phyloP scores from a whole-genome alignment of 2,113 vertebrate species.

The Syrrhaptes paradoxus region DNA sequence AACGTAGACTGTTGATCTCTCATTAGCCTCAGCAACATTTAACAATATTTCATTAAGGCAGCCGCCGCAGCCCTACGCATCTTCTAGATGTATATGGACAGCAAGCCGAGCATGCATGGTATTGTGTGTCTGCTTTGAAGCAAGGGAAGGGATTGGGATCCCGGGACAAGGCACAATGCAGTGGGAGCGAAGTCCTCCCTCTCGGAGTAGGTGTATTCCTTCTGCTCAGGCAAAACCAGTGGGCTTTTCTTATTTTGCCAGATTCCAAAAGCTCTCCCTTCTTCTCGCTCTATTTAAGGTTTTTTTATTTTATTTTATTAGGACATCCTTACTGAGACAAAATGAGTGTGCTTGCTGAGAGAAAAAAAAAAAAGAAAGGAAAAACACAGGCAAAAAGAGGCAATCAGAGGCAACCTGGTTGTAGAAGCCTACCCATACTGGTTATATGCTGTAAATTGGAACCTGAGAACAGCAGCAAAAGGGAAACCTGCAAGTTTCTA shows the following conservation, averaged over 20 bases:
- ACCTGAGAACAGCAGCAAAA: constrained; percentile 52
- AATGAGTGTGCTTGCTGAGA: constrained; percentile 35
- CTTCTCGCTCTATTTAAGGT: background rate
- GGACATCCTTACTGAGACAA: constrained; percentile 38
- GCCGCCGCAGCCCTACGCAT: constrained; percentile 44
- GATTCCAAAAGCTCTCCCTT: constrained; percentile 1
- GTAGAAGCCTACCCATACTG: constrained; percentile 51
- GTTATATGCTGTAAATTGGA: constrained; percentile 59
- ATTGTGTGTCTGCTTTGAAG: constrained; percentile 37
- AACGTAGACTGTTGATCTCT: constrained; percentile 49
- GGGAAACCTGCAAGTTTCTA: constrained; percentile 52
- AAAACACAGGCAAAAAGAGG: constrained; percentile 20
- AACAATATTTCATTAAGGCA: constrained; percentile 43
- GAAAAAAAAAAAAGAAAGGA: background rate
- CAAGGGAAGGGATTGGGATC: background rate
- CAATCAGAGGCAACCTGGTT: constrained; percentile 32
- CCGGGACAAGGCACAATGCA: background rate
- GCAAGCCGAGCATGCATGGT: background rate
- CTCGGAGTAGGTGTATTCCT: background rate
- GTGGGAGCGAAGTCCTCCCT: background rate
- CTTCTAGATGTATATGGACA: constrained; percentile 28
- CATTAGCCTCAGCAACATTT: constrained; percentile 40
- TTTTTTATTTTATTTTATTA: background rate
- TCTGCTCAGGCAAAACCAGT: constrained; percentile 13
- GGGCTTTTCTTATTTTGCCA: constrained; percentile 39